phyloP scores from a whole-genome alignment of 2,113 vertebrate genomes.

The Poeciliopsis retropinna region DNA sequence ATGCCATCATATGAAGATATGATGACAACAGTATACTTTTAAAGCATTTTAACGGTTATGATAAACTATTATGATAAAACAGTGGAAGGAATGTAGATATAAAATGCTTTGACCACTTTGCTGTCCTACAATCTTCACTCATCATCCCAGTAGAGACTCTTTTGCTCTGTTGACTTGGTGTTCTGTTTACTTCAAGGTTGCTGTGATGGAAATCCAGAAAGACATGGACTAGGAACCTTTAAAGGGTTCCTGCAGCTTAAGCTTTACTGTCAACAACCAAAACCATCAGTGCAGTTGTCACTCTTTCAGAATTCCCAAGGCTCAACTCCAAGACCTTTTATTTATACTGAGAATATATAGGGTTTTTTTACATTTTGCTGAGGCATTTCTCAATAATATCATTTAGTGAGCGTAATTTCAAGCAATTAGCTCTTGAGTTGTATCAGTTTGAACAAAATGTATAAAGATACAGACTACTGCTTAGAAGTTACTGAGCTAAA shows the following conservation, averaged over 20 bases:
- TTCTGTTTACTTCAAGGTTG: neutral
- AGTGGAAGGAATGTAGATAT: neutral
- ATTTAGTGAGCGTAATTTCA: neutral
- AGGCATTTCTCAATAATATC: neutral
- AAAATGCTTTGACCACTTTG: neutral
- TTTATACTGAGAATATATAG: constrained; percentile 1
- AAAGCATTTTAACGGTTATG: neutral
- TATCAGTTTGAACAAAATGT: neutral
- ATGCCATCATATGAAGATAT: neutral
- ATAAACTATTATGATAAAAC: neutral
- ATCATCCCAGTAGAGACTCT: neutral
- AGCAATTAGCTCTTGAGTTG: neutral
- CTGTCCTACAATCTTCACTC: neutral
- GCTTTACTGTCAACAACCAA: constrained; percentile 1
- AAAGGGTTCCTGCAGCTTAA: neutral
- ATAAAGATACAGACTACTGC: neutral
- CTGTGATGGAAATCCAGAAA: neutral
- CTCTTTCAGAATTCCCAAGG: accelerated
- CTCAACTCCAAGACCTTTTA: neutral
- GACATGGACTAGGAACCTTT: neutral
- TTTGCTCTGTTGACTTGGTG: neutral
- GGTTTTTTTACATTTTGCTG: neutral
- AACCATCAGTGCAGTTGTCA: neutral
- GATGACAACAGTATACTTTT: neutral
- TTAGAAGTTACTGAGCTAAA: neutral